These are phyloP conservation scores for Cavia porcellus DNA, from an alignment of 2,113 vertebrate species.

Conservation along the genomic window DNA sequence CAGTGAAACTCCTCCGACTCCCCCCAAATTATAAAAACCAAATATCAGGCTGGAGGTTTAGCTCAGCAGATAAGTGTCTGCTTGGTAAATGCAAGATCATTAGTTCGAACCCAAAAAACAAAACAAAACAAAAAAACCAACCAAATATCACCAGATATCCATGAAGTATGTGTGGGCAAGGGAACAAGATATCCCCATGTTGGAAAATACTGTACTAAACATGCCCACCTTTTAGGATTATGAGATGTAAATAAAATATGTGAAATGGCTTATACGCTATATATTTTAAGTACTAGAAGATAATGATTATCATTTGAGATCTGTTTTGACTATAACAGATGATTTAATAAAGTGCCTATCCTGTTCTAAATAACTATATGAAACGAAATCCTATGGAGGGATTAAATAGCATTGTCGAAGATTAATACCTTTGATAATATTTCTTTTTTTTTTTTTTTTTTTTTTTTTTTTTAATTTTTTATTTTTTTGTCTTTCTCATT, in stretches of 20 bases:
- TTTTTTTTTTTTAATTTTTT: too few relatives aligned
- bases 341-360: background rate
- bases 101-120: too few relatives aligned
- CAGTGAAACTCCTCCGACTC: background rate
- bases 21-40: background rate
- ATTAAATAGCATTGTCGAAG: slow-evolving; percentile 15
- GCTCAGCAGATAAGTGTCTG: too few relatives aligned
- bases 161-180: too few relatives aligned
- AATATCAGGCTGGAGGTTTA: background rate
- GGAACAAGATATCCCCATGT: background rate
- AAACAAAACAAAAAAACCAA: too few relatives aligned
- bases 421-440: background rate
- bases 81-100: too few relatives aligned
- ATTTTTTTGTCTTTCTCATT: too few relatives aligned
- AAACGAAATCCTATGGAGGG: background rate
- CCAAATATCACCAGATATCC: background rate
- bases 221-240: background rate
- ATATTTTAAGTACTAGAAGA: slow-evolving; percentile 9
- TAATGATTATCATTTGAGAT: slow-evolving; percentile 1
- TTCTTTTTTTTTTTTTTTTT: too few relatives aligned
- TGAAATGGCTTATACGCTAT: background rate
- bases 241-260: slow-evolving; percentile 19
- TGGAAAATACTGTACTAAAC: background rate
- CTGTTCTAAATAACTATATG: background rate
- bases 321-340: background rate